These are phyloP conservation scores for Holacanthella duospinosa DNA, from an alignment of 2,888 invertebrate genomes.

Conservation along the genomic window DNA sequence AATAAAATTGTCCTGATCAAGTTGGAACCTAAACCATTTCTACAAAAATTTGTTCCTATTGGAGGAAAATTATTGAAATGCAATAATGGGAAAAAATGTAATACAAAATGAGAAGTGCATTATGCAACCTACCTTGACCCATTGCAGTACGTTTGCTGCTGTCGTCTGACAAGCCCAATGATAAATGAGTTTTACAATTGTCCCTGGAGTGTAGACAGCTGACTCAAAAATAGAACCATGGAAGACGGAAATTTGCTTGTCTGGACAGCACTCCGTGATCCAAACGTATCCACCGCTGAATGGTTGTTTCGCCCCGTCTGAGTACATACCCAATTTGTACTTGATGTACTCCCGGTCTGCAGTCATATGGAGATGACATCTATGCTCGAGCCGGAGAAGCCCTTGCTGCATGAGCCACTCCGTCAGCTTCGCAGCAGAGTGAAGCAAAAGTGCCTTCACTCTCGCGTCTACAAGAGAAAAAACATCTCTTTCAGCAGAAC, in stretches of 20 bases:
- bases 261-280: slow-evolving; percentile 79
- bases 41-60: neutral
- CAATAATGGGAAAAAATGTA: neutral
- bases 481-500: neutral
- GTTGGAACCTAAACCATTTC: neutral
- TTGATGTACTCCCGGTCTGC: slow-evolving; percentile 45
- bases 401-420: slow-evolving; percentile 85
- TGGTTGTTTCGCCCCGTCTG: slow-evolving; percentile 71
- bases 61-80: neutral
- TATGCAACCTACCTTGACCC: slow-evolving; percentile 56
- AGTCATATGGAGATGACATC: slow-evolving; percentile 55
- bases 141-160: slow-evolving; percentile 75
- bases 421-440: slow-evolving; percentile 70
- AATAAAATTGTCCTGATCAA: neutral
- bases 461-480: slow-evolving; percentile 52
- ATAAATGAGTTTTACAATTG: slow-evolving; percentile 70
- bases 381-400: slow-evolving; percentile 65
- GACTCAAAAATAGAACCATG: slow-evolving; percentile 78
- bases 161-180: slow-evolving; percentile 88
- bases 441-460: slow-evolving; percentile 71
- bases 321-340: slow-evolving; percentile 74
- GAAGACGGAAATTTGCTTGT: slow-evolving; percentile 74
- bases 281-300: slow-evolving; percentile 84
- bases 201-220: slow-evolving; percentile 70
- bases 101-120: neutral